Evolutionary conservation across 2,888 invertebrate genomes (phyloP).

Genomic region (Anodontia alba): DNA sequence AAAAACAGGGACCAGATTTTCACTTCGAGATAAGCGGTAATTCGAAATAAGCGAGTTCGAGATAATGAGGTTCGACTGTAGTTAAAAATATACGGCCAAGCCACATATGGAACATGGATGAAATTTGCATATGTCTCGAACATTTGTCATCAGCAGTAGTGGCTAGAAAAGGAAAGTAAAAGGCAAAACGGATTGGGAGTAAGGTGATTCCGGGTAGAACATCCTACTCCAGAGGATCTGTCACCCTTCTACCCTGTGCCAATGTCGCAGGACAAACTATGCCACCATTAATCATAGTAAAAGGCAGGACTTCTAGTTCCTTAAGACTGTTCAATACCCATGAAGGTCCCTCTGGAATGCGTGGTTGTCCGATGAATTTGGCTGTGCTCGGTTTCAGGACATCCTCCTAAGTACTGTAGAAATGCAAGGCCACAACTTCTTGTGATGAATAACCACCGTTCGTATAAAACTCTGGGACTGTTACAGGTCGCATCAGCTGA

Average conservation of each 20-base stretch:
- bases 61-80: too few relatives aligned
- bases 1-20: too few relatives aligned
- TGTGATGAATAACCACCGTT: conserved; percentile 4
- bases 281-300: conserved; percentile 40
- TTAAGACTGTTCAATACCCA: conserved; percentile 1
- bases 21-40: too few relatives aligned
- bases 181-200: too few relatives aligned
- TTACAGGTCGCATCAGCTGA: conserved; percentile 27
- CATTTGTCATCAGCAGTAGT: conserved; percentile 5
- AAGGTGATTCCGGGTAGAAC: conserved; percentile 18
- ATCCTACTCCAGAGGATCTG: not conserved
- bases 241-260: conserved; percentile 6
- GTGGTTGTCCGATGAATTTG: not conserved
- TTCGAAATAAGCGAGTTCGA: too few relatives aligned
- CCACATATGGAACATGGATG: conserved; percentile 18
- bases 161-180: conserved; percentile 4
- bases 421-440: not conserved
- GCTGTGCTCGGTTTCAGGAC: not conserved
- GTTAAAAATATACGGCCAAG: too few relatives aligned
- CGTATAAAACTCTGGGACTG: not conserved
- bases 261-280: conserved; percentile 23
- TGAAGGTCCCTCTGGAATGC: not conserved
- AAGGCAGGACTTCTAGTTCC: conserved; percentile 32
- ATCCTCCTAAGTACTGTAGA: not conserved
- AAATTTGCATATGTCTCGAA: conserved; percentile 8